Conservation (phyloP, 2,113 vertebrate genomes). For the Formicarius rufipectus region DNA sequence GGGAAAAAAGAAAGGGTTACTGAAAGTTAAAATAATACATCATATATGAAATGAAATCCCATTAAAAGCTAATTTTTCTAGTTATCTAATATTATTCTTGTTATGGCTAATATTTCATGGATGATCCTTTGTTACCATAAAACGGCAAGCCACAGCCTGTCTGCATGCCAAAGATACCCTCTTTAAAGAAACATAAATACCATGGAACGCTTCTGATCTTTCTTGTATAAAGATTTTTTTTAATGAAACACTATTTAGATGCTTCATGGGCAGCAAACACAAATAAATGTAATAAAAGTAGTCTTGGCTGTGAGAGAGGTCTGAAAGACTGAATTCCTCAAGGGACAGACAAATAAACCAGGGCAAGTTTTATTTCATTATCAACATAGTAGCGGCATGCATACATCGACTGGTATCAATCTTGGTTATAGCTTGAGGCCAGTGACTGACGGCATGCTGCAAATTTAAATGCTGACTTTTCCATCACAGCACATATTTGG, state of each 20-base stretch:
- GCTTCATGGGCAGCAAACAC: not conserved
- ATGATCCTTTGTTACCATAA: not conserved
- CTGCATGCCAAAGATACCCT: not conserved
- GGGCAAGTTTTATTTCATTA: constrained; percentile 29
- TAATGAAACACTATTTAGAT: constrained; percentile 11
- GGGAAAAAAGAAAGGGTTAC: not conserved
- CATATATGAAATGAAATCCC: not conserved
- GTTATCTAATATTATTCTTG: not conserved
- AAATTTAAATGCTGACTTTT: constrained; percentile 26
- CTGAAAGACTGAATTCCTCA: not conserved
- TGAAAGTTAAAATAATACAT: not conserved
- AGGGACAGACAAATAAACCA: constrained; percentile 6
- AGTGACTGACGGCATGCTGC: not conserved
- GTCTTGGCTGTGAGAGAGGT: not conserved
- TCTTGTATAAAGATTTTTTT: not conserved
- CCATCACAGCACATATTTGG: not conserved
- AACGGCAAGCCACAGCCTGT: not conserved
- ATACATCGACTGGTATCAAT: constrained; percentile 28
- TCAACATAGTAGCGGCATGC: not conserved
- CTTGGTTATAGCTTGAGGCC: not conserved
- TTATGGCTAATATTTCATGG: not conserved
- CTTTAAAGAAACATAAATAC: constrained; percentile 28
- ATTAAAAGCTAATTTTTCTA: not conserved
- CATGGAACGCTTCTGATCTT: not conserved
- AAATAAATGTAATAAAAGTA: constrained; percentile 12